Evolutionary conservation across 2,888 invertebrate genomes (phyloP).

Genomic region (Orgyia antiqua): DNA sequence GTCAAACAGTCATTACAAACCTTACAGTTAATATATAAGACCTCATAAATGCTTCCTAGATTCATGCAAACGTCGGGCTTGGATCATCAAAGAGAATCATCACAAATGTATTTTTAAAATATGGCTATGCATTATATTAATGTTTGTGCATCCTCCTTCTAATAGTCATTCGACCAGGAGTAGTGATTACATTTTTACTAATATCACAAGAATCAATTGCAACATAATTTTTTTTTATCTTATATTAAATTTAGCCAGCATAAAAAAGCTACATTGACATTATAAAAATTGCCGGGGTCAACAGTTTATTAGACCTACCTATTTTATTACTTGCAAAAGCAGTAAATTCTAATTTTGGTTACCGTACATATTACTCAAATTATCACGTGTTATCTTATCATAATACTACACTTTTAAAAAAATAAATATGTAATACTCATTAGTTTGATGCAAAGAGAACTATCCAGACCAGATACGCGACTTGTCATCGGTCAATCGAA

Average conservation of each 20-base stretch:
- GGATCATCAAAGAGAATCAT: too few relatives aligned
- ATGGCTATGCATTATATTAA: slow-evolving; percentile 66
- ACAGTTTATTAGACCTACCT: slow-evolving; percentile 1
- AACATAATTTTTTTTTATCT: slow-evolving; percentile 48
- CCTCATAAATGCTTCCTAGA: too few relatives aligned
- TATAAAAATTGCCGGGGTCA: too few relatives aligned
- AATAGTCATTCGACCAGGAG: slow-evolving; percentile 21
- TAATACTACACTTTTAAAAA: slow-evolving; percentile 47
- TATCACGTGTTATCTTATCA: slow-evolving; percentile 38
- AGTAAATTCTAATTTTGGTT: slow-evolving; percentile 22
- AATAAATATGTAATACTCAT: slow-evolving; percentile 59
- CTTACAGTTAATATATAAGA: too few relatives aligned
- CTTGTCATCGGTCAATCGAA: slow-evolving; percentile 13
- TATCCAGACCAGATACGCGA: slow-evolving; percentile 24
- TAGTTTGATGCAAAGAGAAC: slow-evolving; percentile 48
- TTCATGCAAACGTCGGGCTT: too few relatives aligned
- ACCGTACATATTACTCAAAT: slow-evolving; percentile 26
- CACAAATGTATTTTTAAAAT: slow-evolving; percentile 50
- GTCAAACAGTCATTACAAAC: slow-evolving; percentile 14
- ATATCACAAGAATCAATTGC: slow-evolving; percentile 71
- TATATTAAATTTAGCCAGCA: slow-evolving; percentile 33
- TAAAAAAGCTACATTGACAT: slow-evolving; percentile 51
- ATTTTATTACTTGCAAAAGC: slow-evolving; percentile 23
- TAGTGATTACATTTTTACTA: slow-evolving; percentile 49
- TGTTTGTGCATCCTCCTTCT: slow-evolving; percentile 56